A percentile compares a stretch with the other conserved stretches of the same genome.
phyloP scores from a whole-genome alignment of 2,797 vertebrate genomes.

The Cyclopterus lumpus region DNA sequence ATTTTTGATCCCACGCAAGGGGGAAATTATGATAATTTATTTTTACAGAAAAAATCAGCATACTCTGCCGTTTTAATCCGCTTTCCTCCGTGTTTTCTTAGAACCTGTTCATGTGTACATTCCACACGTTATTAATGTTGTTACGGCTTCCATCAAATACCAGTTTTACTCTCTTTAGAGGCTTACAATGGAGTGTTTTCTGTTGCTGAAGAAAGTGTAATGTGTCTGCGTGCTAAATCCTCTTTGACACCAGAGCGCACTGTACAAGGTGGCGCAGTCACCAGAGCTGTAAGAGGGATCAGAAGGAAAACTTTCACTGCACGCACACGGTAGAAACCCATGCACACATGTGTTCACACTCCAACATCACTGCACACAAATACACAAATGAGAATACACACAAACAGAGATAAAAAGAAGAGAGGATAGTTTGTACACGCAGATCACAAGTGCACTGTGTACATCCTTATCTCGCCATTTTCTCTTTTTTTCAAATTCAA shows the following conservation, averaged over 20 bases:
- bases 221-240: constrained; percentile 74
- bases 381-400: constrained; percentile 25
- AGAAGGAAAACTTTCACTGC: constrained; percentile 71
- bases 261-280: constrained; percentile 80
- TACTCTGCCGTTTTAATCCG: constrained; percentile 3
- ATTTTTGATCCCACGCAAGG: constrained; percentile 10
- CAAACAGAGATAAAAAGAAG: constrained; percentile 5
- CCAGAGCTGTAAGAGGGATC: constrained; percentile 78
- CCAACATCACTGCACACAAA: constrained; percentile 20
- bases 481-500: constrained; percentile 17
- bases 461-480: constrained; percentile 33
- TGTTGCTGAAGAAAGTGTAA: constrained; percentile 64
- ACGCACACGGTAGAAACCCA: constrained; percentile 51
- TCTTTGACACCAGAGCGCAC: constrained; percentile 75
- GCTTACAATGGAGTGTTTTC: constrained; percentile 44
- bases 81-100: constrained; percentile 8
- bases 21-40: not conserved
- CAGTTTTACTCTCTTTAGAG: constrained; percentile 47
- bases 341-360: constrained; percentile 47
- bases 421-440: constrained; percentile 26
- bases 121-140: constrained; percentile 28
- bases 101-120: constrained; percentile 13
- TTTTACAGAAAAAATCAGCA: constrained; percentile 8
- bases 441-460: not conserved
- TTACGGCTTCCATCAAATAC: constrained; percentile 45